Base-by-base conservation (phyloP, 2,113 vertebrate genomes). In the Brachyhypopomus gauderio region DNA sequence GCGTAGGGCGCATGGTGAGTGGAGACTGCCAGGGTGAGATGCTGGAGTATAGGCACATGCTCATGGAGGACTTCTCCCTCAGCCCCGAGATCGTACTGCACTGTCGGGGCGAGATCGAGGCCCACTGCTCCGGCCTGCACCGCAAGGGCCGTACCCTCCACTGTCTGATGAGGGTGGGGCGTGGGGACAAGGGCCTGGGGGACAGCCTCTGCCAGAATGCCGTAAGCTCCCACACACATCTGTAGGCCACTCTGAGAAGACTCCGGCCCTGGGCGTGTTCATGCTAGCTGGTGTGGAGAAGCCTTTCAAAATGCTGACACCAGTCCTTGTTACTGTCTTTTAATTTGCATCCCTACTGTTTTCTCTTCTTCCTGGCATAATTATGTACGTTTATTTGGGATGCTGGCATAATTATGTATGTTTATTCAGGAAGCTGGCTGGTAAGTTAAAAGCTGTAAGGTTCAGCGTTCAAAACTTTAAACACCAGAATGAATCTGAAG, bases 1-100 rank as follows among this genome's bases (percentile, higher is more conserved):
- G 25, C 16, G 59, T 78, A 97, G 96, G 96, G 30, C 94, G 95
- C 3, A 93, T 93, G 1, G 95, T 97, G 79, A 96, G 93, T 89
- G 95, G 95, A 0, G 95, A 97, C 82, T 96, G 96, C 90, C 96
- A 97, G 88, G 96, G 95, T 0, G 96, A 97, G 74, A 97, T 97
- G 96, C 55, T 96, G 82, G 96, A 97, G 86, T 97, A 96, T 89
- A 90, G 95, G 4, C 94, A 94, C 75, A 97, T 96, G 95, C 86
- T 97, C 66, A 96, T 97, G 95, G 96, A 96, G 64, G 96, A 97
- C 86, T 97, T 96, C 85, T 97, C 96, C 0, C 85, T 97, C 87
- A 97, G 95, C 85, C 96, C 96, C 0, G 96, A 97, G 77, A 96
- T 97, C 83, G 95, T 97, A 87, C 91, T 97, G n/a, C 94, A 95